Conservation (phyloP, 2,797 vertebrate species). For the Sphaeramia orbicularis region DNA sequence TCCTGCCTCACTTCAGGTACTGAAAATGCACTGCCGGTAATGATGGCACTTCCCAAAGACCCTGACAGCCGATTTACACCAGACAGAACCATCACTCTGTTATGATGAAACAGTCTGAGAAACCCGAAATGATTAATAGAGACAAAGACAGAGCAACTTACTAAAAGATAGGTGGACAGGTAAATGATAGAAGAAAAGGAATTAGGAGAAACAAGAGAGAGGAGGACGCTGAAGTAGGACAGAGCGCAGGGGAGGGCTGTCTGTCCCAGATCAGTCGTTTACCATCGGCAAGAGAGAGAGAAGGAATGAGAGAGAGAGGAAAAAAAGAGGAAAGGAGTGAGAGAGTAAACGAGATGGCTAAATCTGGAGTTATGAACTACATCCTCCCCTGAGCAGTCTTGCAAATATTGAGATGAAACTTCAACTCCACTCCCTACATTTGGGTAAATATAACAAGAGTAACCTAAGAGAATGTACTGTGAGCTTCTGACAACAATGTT, state of each 20-base stretch:
- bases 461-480: slow-evolving; percentile 14
- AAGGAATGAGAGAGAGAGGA: slow-evolving; percentile 54
- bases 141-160: slow-evolving; percentile 17
- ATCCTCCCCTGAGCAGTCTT: slow-evolving; percentile 45
- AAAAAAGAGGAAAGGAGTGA: slow-evolving; percentile 39
- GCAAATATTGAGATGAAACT: slow-evolving; percentile 70
- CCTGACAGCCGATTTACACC: slow-evolving; percentile 49
- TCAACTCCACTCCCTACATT: slow-evolving; percentile 38
- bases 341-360: slow-evolving; percentile 69
- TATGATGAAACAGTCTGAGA: slow-evolving; percentile 45
- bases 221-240: slow-evolving; percentile 83
- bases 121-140: slow-evolving; percentile 29
- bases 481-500: slow-evolving; percentile 1
- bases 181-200: slow-evolving; percentile 44
- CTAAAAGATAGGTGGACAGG: slow-evolving; percentile 43
- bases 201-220: slow-evolving; percentile 57
- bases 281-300: slow-evolving; percentile 43
- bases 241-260: slow-evolving; percentile 83
- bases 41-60: slow-evolving; percentile 40
- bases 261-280: slow-evolving; percentile 86
- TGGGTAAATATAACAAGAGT: slow-evolving; percentile 53
- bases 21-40: slow-evolving; percentile 35
- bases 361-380: slow-evolving; percentile 77
- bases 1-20: slow-evolving; percentile 21
- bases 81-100: slow-evolving; percentile 52